Evolutionary conservation across 2,797 vertebrate species (phyloP).

Genomic region (Poecile montanus): DNA sequence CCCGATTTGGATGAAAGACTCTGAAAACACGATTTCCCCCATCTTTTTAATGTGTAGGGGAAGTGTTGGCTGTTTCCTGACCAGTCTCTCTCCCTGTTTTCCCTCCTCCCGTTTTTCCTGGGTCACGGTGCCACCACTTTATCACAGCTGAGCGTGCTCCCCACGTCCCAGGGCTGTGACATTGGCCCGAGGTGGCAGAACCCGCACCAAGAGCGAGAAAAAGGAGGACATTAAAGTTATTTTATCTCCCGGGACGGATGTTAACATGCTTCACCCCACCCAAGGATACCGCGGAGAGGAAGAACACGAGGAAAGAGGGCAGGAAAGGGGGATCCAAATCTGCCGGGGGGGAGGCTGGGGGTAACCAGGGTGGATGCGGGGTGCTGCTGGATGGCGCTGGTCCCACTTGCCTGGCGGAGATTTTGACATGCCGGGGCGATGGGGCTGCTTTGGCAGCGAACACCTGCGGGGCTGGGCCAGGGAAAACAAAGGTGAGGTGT

Average conservation of each 20-base stretch:
- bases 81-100: background rate
- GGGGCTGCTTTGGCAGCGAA: background rate
- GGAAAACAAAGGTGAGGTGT: background rate
- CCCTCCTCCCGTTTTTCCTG: background rate
- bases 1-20: rapidly evolving
- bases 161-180: background rate
- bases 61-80: background rate
- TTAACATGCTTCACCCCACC: rapidly evolving
- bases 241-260: rapidly evolving
- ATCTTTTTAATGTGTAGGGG: rapidly evolving
- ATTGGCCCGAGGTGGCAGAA: background rate
- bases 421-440: background rate
- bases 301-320: background rate
- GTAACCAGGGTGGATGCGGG: background rate
- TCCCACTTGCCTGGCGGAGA: rapidly evolving
- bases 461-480: conserved; percentile 2
- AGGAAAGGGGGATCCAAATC: background rate
- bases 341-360: rapidly evolving
- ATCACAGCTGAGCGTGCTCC: background rate
- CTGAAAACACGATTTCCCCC: rapidly evolving
- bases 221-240: background rate
- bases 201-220: background rate
- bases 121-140: background rate
- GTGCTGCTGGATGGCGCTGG: background rate
- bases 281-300: too few relatives aligned